Conservation (phyloP, 2,113 vertebrate species). For the Dinomys branickii region DNA sequence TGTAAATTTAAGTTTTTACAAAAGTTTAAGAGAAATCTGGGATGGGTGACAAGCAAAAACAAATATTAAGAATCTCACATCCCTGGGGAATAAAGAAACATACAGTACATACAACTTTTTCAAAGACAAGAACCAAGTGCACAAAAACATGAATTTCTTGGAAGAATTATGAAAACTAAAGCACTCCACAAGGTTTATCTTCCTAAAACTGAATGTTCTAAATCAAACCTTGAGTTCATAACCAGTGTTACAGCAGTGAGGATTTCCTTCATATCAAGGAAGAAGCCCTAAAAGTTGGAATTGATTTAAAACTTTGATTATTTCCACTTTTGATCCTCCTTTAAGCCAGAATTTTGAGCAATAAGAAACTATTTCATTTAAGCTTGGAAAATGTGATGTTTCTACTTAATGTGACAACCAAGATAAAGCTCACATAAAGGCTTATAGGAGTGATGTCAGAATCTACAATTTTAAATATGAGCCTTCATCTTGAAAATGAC, state of each 20-base stretch:
- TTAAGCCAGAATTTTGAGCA: neutral
- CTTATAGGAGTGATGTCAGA: neutral
- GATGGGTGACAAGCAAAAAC: neutral
- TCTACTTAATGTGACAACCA: neutral
- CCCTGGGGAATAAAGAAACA: neutral
- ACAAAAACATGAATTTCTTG: neutral
- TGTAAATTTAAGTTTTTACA: neutral
- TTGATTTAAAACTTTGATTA: neutral
- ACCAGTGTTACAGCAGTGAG: neutral
- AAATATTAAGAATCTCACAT: neutral
- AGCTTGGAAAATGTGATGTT: neutral
- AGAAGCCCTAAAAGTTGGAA: neutral
- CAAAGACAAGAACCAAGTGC: neutral
- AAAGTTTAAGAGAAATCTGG: neutral
- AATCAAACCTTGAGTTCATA: neutral
- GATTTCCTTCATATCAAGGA: neutral
- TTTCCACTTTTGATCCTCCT: neutral
- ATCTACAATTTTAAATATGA: neutral
- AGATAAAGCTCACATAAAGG: neutral
- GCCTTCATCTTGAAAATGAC: neutral
- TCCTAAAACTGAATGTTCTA: neutral
- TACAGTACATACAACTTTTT: neutral
- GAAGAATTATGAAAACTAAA: neutral
- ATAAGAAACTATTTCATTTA: neutral
- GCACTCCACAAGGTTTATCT: neutral